phyloP scores from a whole-genome alignment of 2,888 invertebrate species.

The Metalampra italica region DNA sequence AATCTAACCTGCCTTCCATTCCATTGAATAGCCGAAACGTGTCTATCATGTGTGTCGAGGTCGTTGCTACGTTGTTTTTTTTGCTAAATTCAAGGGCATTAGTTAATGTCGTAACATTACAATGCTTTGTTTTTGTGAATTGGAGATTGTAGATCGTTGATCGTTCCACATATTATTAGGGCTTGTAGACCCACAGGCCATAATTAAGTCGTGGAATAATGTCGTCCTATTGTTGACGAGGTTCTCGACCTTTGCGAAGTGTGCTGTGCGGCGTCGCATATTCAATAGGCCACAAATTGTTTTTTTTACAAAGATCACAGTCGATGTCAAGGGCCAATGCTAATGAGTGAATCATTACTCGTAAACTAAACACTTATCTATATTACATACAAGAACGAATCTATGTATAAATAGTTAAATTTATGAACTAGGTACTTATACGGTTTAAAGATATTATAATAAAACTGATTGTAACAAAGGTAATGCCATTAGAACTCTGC shows the following conservation, averaged over 20 bases:
- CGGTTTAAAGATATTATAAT: too few species aligned
- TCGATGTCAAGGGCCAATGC: conserved; percentile 17
- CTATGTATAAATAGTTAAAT: too few species aligned
- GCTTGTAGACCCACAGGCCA: conserved; percentile 10
- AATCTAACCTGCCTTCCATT: conserved; percentile 62
- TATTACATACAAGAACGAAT: not conserved
- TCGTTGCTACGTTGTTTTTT: conserved; percentile 70
- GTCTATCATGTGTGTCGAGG: conserved; percentile 70
- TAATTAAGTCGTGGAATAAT: conserved; percentile 45
- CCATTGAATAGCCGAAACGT: conserved; percentile 32
- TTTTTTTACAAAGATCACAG: conserved; percentile 23
- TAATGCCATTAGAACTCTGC: too few species aligned
- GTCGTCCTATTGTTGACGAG: conserved; percentile 52
- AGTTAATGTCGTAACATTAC: not conserved
- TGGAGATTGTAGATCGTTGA: not conserved
- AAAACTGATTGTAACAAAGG: too few species aligned
- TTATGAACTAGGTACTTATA: too few species aligned
- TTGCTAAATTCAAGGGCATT: conserved; percentile 65
- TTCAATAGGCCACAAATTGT: conserved; percentile 43
- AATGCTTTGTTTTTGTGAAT: not conserved
- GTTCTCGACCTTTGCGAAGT: conserved; percentile 54
- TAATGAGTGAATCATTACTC: not conserved
- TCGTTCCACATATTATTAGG: not conserved
- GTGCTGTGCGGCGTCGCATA: conserved; percentile 45
- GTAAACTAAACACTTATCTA: not conserved